Conservation (phyloP, 1,140 invertebrate species). For the Nylanderia fulva region DNA sequence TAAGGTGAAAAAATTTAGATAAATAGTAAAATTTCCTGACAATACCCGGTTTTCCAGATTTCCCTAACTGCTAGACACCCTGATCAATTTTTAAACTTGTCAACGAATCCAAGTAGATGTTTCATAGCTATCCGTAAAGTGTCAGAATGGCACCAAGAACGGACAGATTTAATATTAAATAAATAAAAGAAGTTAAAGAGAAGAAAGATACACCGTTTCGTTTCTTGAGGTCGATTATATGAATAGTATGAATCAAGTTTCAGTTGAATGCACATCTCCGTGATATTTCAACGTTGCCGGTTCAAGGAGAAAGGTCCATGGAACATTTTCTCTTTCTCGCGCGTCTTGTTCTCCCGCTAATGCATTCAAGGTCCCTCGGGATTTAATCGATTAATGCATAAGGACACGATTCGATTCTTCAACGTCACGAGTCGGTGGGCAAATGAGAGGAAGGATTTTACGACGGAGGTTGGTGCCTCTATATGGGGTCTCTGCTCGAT, state of each 20-base stretch:
- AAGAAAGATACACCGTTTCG: background rate
- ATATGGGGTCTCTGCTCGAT: slow-evolving; percentile 17
- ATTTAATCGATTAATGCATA: slow-evolving; percentile 59
- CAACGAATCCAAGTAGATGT: background rate
- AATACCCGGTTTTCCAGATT: too few relatives aligned
- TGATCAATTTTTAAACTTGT: too few relatives aligned
- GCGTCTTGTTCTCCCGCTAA: slow-evolving; percentile 43
- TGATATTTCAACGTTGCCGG: slow-evolving; percentile 25
- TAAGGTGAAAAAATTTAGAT: too few relatives aligned
- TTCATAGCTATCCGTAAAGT: background rate
- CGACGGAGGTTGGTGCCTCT: slow-evolving; percentile 25
- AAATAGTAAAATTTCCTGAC: too few relatives aligned
- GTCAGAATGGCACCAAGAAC: too few relatives aligned
- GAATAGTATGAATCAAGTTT: slow-evolving; percentile 8
- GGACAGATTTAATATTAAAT: background rate
- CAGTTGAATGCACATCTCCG: slow-evolving; percentile 8
- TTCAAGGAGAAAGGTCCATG: slow-evolving; percentile 53
- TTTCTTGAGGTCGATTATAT: background rate
- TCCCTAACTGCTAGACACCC: too few relatives aligned
- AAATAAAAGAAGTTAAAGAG: background rate
- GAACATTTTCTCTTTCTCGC: slow-evolving; percentile 9
- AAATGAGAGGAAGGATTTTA: slow-evolving; percentile 5
- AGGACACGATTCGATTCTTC: slow-evolving; percentile 49
- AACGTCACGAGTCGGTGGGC: background rate
- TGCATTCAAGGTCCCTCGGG: slow-evolving; percentile 52